Percentiles rank a stretch among this genome's conserved stretches.
Evolutionary conservation across 2,113 vertebrate species (phyloP).

Genomic region (Laterallus jamaicensis): DNA sequence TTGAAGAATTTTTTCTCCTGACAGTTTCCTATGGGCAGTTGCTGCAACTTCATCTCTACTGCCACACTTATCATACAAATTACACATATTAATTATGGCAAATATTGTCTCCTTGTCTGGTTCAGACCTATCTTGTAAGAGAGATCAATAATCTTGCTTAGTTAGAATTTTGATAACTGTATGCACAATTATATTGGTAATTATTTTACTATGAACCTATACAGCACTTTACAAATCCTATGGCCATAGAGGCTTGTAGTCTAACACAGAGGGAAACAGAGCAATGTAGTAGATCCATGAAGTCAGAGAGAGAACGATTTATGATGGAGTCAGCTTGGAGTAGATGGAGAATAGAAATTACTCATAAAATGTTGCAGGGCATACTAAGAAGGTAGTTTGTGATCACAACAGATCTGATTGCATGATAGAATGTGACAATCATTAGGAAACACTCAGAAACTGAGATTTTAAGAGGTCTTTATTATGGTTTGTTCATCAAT

Average conservation of each 20-base stretch:
- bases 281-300: not conserved
- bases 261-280: not conserved
- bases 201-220: not conserved
- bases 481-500: not conserved
- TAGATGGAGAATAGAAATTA: not conserved
- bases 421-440: not conserved
- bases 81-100: not conserved
- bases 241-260: not conserved
- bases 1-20: not conserved
- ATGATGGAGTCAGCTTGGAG: not conserved
- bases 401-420: not conserved
- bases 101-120: not conserved
- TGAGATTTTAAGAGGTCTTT: not conserved
- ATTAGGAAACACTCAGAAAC: not conserved
- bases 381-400: not conserved
- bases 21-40: not conserved
- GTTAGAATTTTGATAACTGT: not conserved
- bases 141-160: not conserved
- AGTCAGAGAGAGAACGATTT: not conserved
- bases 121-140: not conserved
- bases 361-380: not conserved
- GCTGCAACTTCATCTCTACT: not conserved
- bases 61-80: not conserved
- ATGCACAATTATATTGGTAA: not conserved
- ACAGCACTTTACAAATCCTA: not conserved